Base-by-base conservation (phyloP, 92 coral and sea anemone species). In the Epizoanthus stellaris region DNA sequence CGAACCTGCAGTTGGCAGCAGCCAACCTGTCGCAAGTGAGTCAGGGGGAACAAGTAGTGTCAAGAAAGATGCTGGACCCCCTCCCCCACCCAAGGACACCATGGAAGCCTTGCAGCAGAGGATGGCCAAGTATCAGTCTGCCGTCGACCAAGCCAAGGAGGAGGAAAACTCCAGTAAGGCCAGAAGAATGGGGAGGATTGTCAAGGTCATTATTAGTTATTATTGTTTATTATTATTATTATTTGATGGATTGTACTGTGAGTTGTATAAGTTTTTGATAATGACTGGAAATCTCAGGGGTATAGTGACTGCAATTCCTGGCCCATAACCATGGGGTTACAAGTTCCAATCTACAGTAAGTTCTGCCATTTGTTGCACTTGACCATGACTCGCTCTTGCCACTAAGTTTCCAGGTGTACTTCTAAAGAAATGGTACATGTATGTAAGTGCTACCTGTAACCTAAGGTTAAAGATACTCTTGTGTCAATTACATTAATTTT, bases 121-220 rank as follows among this genome's bases (percentile, higher is more conserved):
- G 61, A 73, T 96, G 56, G 91, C 67, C 34, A 96, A 96, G 49
- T 96, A 96, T 64, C 89, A 90, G 71, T 86, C 91, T 15, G 98
- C 92, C 3, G 93, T 92, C 13, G 88, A 89, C 19, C 93, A 96
- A 45, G 95, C 98, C 14, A 92, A 94, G 81, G 87, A 92, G 52
- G 98, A 96, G 84, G 98, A 89, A 69, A 96, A 91, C 67, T 77
- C 92, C 30, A 80, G 98, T 39, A 96, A 96, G 76, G 98, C 95
- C 0, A 93, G 98, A 79, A 90, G 98, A 87, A 96, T 96, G 98
- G 95, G 92, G 7, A 88, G 98, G 80, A 92, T 96, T 87, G 95
- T 94, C 34, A 96, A 96, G 98, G 98, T 95, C 40, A 34, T 89
- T 14, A 14, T 20, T 20, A 86, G 12, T 8, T 64, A 8, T 23